A percentile compares a stretch with the other conserved stretches of the same genome.
Evolutionary conservation across 1,140 invertebrate genomes (phyloP).

Genomic region (Spodoptera litura): DNA sequence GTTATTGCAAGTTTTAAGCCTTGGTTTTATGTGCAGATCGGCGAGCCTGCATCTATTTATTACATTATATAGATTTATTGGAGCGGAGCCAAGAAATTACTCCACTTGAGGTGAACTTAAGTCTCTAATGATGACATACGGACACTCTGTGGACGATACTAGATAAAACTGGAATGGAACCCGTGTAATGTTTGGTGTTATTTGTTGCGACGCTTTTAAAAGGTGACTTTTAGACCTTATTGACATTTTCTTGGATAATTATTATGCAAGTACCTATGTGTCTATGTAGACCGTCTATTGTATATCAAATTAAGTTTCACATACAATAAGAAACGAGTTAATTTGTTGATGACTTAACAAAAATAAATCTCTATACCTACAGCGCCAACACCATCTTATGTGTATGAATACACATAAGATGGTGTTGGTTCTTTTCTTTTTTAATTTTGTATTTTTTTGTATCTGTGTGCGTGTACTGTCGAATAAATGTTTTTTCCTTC

Average conservation of each 20-base stretch:
- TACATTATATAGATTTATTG: slow-evolving; percentile 68
- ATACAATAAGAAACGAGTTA: no score
- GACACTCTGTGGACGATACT: slow-evolving; percentile 27
- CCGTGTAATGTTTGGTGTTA: neutral
- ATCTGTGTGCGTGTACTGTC: no score
- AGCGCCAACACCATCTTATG: no score
- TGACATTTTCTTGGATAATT: neutral
- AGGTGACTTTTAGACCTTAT: neutral
- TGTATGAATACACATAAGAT: no score
- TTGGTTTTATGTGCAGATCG: slow-evolving; percentile 75
- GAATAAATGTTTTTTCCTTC: no score
- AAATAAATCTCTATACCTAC: no score
- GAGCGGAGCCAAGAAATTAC: slow-evolving; percentile 53
- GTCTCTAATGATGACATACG: slow-evolving; percentile 42
- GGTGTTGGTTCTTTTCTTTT: no score
- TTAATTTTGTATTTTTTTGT: no score
- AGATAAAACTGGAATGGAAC: slow-evolving; percentile 7
- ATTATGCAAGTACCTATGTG: no score
- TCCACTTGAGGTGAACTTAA: slow-evolving; percentile 13
- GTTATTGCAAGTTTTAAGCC: slow-evolving; percentile 79
- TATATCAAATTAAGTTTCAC: no score
- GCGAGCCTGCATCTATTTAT: slow-evolving; percentile 62
- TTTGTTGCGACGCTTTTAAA: neutral
- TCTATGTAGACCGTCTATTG: no score
- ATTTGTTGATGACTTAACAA: no score